Evolutionary conservation across 2,797 vertebrate genomes (phyloP).

Genomic region (Poecilia wingei): DNA sequence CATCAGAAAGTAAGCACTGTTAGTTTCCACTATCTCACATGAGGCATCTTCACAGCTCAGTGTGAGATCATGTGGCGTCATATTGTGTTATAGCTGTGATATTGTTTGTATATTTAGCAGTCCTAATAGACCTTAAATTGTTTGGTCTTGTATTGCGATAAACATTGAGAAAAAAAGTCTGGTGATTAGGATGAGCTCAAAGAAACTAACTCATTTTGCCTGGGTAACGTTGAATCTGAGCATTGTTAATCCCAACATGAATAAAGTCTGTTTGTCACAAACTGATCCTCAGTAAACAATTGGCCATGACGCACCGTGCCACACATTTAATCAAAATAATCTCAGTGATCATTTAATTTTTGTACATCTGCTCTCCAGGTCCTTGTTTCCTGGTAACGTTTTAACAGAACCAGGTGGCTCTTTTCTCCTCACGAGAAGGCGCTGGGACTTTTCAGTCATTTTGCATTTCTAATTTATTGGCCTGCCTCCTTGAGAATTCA

Average conservation of each 20-base stretch:
- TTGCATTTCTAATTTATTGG: neutral
- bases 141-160: neutral
- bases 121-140: neutral
- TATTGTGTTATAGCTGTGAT: neutral
- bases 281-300: neutral
- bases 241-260: neutral
- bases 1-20: neutral
- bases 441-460: neutral
- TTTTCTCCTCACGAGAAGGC: neutral
- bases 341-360: neutral
- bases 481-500: constrained; percentile 3
- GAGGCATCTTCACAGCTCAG: neutral
- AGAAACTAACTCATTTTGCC: neutral
- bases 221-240: neutral
- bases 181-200: too few relatives aligned
- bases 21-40: neutral
- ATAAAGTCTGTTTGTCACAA: neutral
- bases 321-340: neutral
- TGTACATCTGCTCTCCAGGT: neutral
- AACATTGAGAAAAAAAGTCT: neutral
- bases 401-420: neutral
- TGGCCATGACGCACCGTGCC: neutral
- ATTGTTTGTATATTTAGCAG: neutral
- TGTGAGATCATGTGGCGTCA: neutral
- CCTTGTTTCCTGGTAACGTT: neutral